A percentile compares a stretch with the other conserved stretches of the same genome.
phyloP scores from a whole-genome alignment of 2,113 vertebrate species.

The Pteropus alecto region DNA sequence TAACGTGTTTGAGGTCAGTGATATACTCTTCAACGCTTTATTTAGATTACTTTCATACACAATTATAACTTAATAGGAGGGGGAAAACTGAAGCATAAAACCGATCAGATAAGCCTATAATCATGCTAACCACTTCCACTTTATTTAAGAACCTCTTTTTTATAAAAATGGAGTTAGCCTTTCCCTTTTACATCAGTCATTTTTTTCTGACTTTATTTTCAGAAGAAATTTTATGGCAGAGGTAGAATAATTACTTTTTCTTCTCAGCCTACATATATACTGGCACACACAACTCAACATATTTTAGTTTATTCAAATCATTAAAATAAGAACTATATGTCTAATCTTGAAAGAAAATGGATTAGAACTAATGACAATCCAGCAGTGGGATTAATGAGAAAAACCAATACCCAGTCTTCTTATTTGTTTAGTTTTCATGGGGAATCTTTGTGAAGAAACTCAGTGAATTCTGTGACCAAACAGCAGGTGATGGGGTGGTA shows the following conservation, averaged over 20 bases:
- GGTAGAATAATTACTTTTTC: constrained; percentile 5
- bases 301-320: constrained; percentile 39
- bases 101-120: not conserved
- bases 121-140: not conserved
- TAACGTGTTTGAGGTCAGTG: not conserved
- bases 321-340: constrained; percentile 40
- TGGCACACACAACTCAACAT: not conserved
- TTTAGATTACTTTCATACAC: not conserved
- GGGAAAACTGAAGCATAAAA: not conserved
- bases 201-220: not conserved
- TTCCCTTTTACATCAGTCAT: not conserved
- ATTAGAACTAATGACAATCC: constrained; percentile 67
- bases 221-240: not conserved
- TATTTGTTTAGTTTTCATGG: constrained; percentile 59
- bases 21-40: not conserved
- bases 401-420: constrained; percentile 62
- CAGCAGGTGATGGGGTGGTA: not conserved
- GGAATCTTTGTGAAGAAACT: constrained; percentile 27
- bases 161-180: not conserved
- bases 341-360: constrained; percentile 60
- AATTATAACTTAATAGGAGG: not conserved
- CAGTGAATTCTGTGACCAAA: constrained; percentile 11
- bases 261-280: not conserved
- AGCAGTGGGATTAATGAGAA: constrained; percentile 55
- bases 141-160: not conserved